These are phyloP conservation scores for Temnothorax nylanderi DNA, from an alignment of 1,140 invertebrate species.

Conservation along the genomic window DNA sequence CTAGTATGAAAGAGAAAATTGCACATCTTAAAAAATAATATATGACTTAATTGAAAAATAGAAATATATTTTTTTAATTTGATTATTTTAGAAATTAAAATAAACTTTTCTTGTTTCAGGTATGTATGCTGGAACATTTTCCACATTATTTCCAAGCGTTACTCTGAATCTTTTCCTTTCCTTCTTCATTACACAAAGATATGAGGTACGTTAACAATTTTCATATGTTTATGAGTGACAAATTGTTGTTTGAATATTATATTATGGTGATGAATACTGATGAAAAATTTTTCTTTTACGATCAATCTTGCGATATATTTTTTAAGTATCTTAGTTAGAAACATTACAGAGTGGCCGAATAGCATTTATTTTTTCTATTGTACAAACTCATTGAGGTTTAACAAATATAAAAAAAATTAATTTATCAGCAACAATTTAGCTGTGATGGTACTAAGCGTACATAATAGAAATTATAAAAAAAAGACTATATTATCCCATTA, in stretches of 20 bases:
- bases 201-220: conserved; percentile 16
- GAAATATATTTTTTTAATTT: not conserved
- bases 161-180: not conserved
- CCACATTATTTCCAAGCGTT: not conserved
- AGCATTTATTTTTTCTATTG: not conserved
- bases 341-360: not conserved
- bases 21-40: not conserved
- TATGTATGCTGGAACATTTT: not conserved
- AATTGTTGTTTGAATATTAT: conserved; percentile 16
- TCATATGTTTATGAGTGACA: not conserved
- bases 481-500: not conserved
- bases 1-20: not conserved
- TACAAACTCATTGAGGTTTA: not conserved
- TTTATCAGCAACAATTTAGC: not conserved
- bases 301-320: not conserved
- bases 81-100: conserved; percentile 18
- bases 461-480: not conserved
- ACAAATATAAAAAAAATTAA: not conserved
- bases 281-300: not conserved
- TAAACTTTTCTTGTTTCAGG: conserved; percentile 16
- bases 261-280: not conserved
- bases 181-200: not conserved
- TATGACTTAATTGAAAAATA: not conserved
- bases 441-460: too few relatives aligned
- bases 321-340: not conserved